Evolutionary conservation across 2,113 vertebrate species (phyloP).

Genomic region (Antigone vipio): DNA sequence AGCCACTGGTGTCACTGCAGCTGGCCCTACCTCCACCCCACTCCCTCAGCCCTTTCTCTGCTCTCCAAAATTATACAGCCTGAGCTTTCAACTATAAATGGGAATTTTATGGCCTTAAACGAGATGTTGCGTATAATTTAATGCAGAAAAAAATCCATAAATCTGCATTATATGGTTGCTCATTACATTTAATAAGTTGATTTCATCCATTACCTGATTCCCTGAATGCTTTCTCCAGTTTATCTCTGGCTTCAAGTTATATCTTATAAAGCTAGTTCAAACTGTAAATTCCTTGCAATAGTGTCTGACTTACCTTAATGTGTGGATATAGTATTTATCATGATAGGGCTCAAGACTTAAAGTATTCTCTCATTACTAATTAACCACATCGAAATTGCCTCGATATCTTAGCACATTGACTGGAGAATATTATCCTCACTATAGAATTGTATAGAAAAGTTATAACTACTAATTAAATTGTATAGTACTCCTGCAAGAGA

Average conservation of each 20-base stretch:
- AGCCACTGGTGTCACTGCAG: background rate
- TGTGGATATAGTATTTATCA: background rate
- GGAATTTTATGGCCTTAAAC: background rate
- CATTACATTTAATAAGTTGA: background rate
- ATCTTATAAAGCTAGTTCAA: background rate
- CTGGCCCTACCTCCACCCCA: background rate
- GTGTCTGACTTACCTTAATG: background rate
- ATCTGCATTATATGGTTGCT: background rate
- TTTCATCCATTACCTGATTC: background rate
- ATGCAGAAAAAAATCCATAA: background rate
- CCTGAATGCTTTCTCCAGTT: background rate
- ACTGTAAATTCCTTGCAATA: background rate
- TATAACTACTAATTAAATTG: slow-evolving; percentile 15
- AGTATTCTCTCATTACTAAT: background rate
- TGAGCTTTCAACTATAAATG: background rate
- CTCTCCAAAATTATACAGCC: background rate
- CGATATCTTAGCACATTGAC: background rate
- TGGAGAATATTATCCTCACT: background rate
- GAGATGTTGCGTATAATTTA: background rate
- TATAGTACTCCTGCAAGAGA: background rate
- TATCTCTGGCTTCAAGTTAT: background rate
- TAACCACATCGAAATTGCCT: background rate
- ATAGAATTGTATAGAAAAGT: background rate
- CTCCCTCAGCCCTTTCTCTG: background rate
- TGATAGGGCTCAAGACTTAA: background rate